Percentiles rank a stretch among this genome's conserved stretches.
phyloP scores from a whole-genome alignment of 2,888 invertebrate species.

The Steinernema scapterisci region DNA sequence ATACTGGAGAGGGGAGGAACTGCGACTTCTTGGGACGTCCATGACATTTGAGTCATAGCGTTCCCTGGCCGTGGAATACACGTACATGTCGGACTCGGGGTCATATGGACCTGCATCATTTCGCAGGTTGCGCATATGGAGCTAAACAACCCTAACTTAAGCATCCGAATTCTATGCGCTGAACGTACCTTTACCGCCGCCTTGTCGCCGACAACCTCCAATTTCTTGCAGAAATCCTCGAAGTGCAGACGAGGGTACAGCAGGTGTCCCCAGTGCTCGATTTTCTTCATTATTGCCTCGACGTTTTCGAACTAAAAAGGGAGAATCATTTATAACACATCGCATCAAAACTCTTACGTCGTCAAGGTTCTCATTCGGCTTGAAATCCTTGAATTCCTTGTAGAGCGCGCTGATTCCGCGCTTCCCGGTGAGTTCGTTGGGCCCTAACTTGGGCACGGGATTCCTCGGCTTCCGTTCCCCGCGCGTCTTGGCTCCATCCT shows the following conservation, averaged over 20 bases:
- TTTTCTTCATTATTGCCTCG: background rate
- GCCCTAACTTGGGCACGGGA: background rate
- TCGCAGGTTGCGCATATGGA: constrained; percentile 13
- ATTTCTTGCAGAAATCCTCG: constrained; percentile 5
- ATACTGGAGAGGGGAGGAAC: too few species aligned
- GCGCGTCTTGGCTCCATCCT: background rate
- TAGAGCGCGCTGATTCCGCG: background rate
- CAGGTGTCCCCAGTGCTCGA: constrained; percentile 28
- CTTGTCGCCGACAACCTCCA: background rate
- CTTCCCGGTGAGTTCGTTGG: constrained; percentile 14
- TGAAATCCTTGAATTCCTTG: constrained; percentile 7
- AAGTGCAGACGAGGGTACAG: constrained; percentile 12
- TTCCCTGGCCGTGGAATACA: too few species aligned
- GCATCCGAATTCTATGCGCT: background rate
- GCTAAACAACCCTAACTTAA: background rate
- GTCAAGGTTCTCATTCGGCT: background rate
- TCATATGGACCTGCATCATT: constrained; percentile 20
- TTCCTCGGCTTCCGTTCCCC: background rate
- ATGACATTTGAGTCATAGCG: too few species aligned
- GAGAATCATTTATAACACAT: background rate
- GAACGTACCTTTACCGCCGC: background rate
- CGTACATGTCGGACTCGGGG: too few species aligned
- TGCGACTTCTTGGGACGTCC: background rate
- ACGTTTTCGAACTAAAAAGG: constrained; percentile 3
- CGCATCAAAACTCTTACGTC: background rate